These are phyloP conservation scores for Bos javanicus DNA, from an alignment of 2,113 vertebrate genomes.

Conservation along the genomic window DNA sequence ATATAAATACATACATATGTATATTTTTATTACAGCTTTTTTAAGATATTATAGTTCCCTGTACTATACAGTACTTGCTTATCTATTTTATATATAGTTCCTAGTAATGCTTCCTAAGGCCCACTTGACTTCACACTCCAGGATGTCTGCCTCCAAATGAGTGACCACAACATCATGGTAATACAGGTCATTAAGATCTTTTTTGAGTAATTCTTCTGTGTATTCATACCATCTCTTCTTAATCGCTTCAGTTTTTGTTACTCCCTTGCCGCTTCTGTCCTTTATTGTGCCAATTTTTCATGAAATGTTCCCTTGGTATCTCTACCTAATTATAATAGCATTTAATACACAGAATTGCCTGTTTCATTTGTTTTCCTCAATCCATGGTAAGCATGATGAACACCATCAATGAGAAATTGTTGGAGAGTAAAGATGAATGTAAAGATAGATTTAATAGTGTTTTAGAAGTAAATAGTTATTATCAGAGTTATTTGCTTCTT, in stretches of 20 bases:
- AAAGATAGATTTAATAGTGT: neutral
- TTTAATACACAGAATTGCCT: neutral
- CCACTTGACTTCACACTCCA: too few species aligned
- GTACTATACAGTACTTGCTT: neutral
- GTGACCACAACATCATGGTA: too few species aligned
- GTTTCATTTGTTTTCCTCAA: neutral
- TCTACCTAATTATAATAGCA: neutral
- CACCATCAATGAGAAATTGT: neutral
- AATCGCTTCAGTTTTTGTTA: too few species aligned
- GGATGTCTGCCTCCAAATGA: too few species aligned
- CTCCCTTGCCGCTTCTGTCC: too few species aligned
- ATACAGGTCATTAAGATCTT: too few species aligned
- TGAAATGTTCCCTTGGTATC: too few species aligned
- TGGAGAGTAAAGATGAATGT: neutral
- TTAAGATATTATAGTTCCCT: neutral
- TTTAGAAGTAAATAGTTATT: neutral
- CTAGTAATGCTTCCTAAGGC: too few species aligned
- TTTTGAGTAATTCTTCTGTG: too few species aligned
- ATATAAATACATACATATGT: neutral
- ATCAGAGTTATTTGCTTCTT: neutral
- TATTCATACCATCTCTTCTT: too few species aligned
- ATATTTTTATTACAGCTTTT: neutral
- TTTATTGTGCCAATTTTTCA: too few species aligned
- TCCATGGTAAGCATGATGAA: neutral
- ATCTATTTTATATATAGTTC: neutral